Evolutionary conservation across 2,797 vertebrate genomes (phyloP), one percentile per base, ranked within the genome.

Genomic region (Lithobates sylvaticus): DNA sequence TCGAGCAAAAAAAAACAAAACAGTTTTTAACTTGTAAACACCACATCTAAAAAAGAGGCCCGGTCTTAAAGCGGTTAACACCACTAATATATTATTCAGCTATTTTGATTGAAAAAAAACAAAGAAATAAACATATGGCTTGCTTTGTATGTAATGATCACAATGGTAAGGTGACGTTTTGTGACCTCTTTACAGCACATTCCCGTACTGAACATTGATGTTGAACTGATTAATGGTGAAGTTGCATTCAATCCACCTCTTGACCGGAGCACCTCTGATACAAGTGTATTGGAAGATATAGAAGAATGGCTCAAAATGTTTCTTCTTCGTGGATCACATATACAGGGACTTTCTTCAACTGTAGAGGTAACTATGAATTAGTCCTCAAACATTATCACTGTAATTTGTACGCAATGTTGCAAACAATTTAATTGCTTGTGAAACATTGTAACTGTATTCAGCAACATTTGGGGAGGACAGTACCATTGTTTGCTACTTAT

Each of bases 261-360:
- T 69, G 84, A 84, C 77, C 47, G 77, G 16, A 86, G 81, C 44
- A 72, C 81, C 39, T 87, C 82, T 34, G 86, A 85, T 71, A 79
- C 36, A 6, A 81, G 88, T 29, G 65, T 88, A 27, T 70, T 86
- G 72, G 88, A 88, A 32, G 76, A 84, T 42, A 69, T 82, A 32
- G 83, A 84, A 26, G 83, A 86, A 76, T 88, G 86, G 75, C 75
- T 88, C 54, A 75, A 88, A 71, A 76, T 68, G 12, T 88, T 88
- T 80, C 81, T 86, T 10, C 39, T 88, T 36, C 65, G 88, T 54
- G 86, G 86, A 29, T 76, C 81, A 21, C 50, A 73, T 65, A 36
- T 89, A 50, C 71, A 75, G 26, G 81, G 72, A 15, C 54, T 88
- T 39, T 81, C 65, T 36, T 79, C 70, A 26, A 47, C 23, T 44